These are phyloP conservation scores for Brachyptera putata DNA, from an alignment of 2,888 invertebrate species.

Conservation along the genomic window DNA sequence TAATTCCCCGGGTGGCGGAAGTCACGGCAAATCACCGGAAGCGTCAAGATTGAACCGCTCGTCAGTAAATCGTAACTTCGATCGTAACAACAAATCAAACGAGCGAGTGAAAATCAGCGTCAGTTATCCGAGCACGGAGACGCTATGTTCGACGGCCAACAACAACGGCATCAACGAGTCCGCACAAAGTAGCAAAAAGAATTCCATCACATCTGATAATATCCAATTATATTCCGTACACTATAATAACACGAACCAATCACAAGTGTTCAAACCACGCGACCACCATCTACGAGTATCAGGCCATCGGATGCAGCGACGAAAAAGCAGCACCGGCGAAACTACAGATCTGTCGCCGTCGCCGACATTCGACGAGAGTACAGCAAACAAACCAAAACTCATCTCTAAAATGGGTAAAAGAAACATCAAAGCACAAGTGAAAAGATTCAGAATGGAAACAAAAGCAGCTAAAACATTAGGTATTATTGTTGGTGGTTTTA, in stretches of 20 bases:
- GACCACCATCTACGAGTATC: slow-evolving; percentile 32
- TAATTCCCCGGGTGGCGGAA: slow-evolving; percentile 33
- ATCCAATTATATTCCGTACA: slow-evolving; percentile 27
- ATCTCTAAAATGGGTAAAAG: slow-evolving; percentile 75
- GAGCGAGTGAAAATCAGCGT: slow-evolving; percentile 84
- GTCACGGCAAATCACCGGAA: slow-evolving; percentile 35
- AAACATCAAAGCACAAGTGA: slow-evolving; percentile 80
- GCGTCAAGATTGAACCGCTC: slow-evolving; percentile 34
- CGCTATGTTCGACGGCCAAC: slow-evolving; percentile 31
- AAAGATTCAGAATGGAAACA: slow-evolving; percentile 90
- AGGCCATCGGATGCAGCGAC: slow-evolving; percentile 45
- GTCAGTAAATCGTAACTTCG: slow-evolving; percentile 52
- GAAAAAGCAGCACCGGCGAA: slow-evolving; percentile 51
- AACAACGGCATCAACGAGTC: slow-evolving; percentile 31
- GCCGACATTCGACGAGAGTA: slow-evolving; percentile 38
- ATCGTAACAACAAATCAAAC: slow-evolving; percentile 42
- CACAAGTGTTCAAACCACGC: slow-evolving; percentile 13
- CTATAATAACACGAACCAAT: slow-evolving; percentile 18
- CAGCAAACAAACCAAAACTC: slow-evolving; percentile 43
- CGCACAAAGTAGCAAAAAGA: slow-evolving; percentile 28
- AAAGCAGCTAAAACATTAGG: slow-evolving; percentile 96
- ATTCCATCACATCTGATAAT: slow-evolving; percentile 13
- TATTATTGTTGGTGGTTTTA: slow-evolving; percentile 95
- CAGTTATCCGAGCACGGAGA: slow-evolving; percentile 58
- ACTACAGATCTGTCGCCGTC: slow-evolving; percentile 38